These are phyloP conservation scores for Gymnothorax javanicus DNA, from an alignment of 2,797 vertebrate genomes.

Conservation along the genomic window DNA sequence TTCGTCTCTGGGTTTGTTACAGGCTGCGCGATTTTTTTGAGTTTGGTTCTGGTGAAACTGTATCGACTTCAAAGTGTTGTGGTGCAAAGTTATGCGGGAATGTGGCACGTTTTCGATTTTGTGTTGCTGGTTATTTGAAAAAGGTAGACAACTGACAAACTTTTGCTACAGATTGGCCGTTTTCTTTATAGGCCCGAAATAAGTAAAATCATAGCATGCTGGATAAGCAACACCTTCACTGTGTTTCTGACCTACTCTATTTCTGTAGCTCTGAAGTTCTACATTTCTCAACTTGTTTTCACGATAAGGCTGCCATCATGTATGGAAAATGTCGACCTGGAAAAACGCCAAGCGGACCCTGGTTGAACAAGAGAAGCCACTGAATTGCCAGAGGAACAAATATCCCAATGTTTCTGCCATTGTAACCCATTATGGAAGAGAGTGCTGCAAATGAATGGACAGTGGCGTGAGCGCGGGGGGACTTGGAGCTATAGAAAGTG, in stretches of 20 bases:
- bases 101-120: too few species aligned
- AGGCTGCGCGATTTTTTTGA: too few species aligned
- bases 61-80: too few species aligned
- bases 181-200: background rate
- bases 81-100: too few species aligned
- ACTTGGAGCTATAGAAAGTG: background rate
- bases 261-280: background rate
- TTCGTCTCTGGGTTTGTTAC: too few species aligned
- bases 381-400: background rate
- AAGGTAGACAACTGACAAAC: too few species aligned
- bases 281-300: background rate
- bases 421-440: background rate
- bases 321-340: background rate
- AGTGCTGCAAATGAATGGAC: constrained; percentile 22
- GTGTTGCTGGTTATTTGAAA: too few species aligned
- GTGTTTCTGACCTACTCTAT: background rate
- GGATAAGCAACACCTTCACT: background rate
- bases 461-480: background rate
- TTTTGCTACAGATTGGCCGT: too few species aligned
- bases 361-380: background rate
- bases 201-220: background rate
- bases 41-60: too few species aligned
- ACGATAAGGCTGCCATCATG: background rate
- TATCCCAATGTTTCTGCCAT: background rate
- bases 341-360: background rate